Conservation (phyloP, 2,888 invertebrate species). For the Hedychridium roseum region DNA sequence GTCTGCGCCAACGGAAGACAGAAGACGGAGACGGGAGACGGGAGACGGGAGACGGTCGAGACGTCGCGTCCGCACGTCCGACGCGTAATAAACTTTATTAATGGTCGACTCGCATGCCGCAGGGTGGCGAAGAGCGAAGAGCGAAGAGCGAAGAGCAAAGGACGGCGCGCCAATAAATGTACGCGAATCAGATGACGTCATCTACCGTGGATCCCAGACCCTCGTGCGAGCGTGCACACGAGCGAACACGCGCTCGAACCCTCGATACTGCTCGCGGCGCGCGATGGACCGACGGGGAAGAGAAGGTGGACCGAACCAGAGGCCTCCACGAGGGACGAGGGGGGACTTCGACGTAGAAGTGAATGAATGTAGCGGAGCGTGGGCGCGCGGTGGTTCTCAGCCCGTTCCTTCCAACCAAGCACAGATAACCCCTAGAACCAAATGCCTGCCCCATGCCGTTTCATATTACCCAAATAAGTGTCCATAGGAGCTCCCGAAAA, state of each 20-base stretch:
- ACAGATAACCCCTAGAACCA: no score
- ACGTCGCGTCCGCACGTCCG: conserved; percentile 10
- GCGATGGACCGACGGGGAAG: conserved; percentile 23
- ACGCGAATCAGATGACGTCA: conserved; percentile 51
- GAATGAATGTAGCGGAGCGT: conserved; percentile 58
- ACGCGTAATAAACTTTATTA: conserved; percentile 45
- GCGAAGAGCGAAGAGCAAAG: conserved; percentile 11
- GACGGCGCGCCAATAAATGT: conserved; percentile 17
- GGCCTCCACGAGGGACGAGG: conserved; percentile 22
- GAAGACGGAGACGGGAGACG: no score
- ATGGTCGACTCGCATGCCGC: conserved; percentile 31
- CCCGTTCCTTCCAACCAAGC: conserved; percentile 3
- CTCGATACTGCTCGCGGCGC: conserved; percentile 10
- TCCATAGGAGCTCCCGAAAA: no score
- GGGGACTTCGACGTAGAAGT: conserved; percentile 43
- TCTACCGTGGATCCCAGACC: conserved; percentile 27
- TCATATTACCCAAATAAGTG: no score
- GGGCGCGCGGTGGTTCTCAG: conserved; percentile 55
- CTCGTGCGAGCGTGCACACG: conserved; percentile 23
- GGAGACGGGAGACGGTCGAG: no score
- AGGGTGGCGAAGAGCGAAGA: conserved; percentile 7
- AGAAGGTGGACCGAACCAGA: conserved; percentile 6
- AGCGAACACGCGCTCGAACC: conserved; percentile 8
- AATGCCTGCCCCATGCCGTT: no score
- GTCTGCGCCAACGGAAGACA: no score